Evolutionary conservation across 2,113 vertebrate species (phyloP).

Genomic region (Pogona vitticeps): DNA sequence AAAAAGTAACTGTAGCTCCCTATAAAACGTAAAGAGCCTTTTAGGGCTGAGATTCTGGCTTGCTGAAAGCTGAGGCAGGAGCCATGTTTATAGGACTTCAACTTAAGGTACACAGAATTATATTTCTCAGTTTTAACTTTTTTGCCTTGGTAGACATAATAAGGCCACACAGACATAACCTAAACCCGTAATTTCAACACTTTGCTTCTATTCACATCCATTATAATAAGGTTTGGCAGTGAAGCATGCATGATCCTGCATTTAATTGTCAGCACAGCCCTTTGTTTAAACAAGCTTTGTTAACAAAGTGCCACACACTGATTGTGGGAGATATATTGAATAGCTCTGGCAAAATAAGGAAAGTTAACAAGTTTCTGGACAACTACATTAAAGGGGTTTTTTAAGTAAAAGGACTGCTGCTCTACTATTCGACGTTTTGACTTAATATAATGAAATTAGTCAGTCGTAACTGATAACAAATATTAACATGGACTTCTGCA

Average conservation of each 20-base stretch:
- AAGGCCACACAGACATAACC: conserved; percentile 64
- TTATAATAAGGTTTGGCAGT: conserved; percentile 67
- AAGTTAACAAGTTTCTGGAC: conserved; percentile 23
- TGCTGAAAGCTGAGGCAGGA: conserved; percentile 61
- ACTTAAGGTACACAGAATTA: conserved; percentile 70
- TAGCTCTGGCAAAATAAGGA: conserved; percentile 39
- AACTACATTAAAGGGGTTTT: conserved; percentile 29
- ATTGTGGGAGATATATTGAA: conserved; percentile 66
- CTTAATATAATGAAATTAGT: conserved; percentile 32
- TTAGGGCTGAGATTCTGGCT: conserved; percentile 51
- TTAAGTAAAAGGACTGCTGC: not conserved
- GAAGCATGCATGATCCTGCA: conserved; percentile 61
- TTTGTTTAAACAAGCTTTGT: conserved; percentile 76
- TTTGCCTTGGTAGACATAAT: conserved; percentile 73
- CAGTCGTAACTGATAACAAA: conserved; percentile 17
- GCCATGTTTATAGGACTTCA: conserved; percentile 59
- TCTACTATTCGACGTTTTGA: not conserved
- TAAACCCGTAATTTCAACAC: conserved; percentile 68
- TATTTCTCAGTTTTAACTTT: conserved; percentile 58
- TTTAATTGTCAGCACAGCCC: conserved; percentile 70
- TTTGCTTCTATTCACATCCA: conserved; percentile 60
- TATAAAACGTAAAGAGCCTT: conserved; percentile 38
- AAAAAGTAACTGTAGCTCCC: conserved; percentile 42
- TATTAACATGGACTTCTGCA: not conserved
- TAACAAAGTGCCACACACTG: conserved; percentile 54